phyloP scores from a whole-genome alignment of 2,888 invertebrate genomes.

The Diaphora mendica region DNA sequence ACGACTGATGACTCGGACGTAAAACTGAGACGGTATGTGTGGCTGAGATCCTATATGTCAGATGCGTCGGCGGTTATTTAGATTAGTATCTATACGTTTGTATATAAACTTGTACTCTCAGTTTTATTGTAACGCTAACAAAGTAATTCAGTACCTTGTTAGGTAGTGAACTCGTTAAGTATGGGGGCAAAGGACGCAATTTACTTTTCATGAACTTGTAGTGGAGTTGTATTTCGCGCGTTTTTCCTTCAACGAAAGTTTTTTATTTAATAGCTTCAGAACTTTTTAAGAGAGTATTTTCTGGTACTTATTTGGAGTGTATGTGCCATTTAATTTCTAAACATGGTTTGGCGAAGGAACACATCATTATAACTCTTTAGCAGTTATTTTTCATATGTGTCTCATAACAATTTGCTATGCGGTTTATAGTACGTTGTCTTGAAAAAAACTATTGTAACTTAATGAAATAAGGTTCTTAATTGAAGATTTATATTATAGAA shows the following conservation, averaged over 20 bases:
- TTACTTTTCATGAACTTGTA: not conserved
- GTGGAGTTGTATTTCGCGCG: not conserved
- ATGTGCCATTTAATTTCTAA: not conserved
- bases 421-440: no score
- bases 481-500: no score
- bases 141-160: not conserved
- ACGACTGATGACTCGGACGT: constrained; percentile 52
- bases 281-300: not conserved
- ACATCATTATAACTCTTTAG: not conserved
- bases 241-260: not conserved
- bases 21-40: constrained; percentile 45
- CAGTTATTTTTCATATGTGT: no score
- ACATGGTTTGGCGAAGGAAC: not conserved
- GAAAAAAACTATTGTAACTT: no score
- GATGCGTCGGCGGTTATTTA: constrained; percentile 27
- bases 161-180: not conserved
- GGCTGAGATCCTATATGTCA: constrained; percentile 45
- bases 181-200: not conserved
- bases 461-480: no score
- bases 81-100: not conserved
- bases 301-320: not conserved
- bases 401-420: no score
- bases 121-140: not conserved
- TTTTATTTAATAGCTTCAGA: not conserved
- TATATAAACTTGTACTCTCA: not conserved